Conservation (phyloP, 2,113 vertebrate genomes). For the Oxygymnocypris stewartii region DNA sequence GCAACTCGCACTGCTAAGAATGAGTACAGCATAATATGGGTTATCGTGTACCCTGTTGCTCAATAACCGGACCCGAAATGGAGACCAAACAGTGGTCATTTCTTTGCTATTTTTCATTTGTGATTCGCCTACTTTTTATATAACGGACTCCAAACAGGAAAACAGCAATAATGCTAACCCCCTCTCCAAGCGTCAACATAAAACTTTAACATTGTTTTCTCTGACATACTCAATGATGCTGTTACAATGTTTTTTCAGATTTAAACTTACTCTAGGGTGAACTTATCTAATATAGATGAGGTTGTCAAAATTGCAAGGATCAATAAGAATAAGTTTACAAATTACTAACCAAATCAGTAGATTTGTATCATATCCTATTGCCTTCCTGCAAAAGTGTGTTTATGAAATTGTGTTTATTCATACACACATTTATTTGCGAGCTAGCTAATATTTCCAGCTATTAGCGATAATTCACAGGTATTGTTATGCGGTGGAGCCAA, state of each 20-base stretch:
- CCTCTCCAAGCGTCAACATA: background rate
- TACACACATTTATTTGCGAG: too few species aligned
- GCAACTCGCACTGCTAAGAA: slow-evolving; percentile 9
- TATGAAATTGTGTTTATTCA: slow-evolving; percentile 1
- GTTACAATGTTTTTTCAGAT: background rate
- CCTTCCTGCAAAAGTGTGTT: background rate
- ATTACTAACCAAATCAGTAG: background rate
- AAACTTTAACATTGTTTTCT: background rate
- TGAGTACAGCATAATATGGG: slow-evolving; percentile 9
- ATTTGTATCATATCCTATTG: background rate
- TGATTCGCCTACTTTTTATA: background rate
- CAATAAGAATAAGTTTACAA: background rate
- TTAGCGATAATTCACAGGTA: too few species aligned
- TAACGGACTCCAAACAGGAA: slow-evolving; percentile 7
- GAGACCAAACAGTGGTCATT: slow-evolving; percentile 9
- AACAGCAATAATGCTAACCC: background rate
- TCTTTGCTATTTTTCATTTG: slow-evolving; percentile 7
- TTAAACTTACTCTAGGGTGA: background rate
- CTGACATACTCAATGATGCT: background rate
- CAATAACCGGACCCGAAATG: slow-evolving; percentile 1
- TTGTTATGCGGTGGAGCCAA: too few species aligned
- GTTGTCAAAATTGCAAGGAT: background rate
- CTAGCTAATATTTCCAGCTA: too few species aligned
- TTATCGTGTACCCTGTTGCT: slow-evolving; percentile 5
- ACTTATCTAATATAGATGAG: too few species aligned